Evolutionary conservation across 2,888 invertebrate genomes (phyloP).

Genomic region (Hirudinaria manillensis): DNA sequence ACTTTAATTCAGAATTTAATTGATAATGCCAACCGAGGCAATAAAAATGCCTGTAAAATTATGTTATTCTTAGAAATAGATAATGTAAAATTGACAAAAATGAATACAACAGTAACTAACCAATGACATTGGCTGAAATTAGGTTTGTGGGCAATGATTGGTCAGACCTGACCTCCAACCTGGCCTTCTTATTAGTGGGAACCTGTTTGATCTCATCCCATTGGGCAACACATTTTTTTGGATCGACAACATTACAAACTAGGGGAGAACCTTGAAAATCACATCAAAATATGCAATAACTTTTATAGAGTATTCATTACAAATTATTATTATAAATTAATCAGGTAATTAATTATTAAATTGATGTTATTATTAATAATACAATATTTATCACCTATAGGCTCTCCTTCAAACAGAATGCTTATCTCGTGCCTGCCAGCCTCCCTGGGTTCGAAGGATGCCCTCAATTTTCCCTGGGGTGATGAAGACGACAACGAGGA

Average conservation of each 20-base stretch:
- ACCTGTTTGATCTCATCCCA: conserved; percentile 7
- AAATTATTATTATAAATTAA: not conserved
- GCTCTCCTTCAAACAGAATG: not conserved
- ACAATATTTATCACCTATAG: not conserved
- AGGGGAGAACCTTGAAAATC: conserved; percentile 13
- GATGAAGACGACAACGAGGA: not conserved
- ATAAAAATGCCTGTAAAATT: not conserved
- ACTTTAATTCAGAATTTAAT: not conserved
- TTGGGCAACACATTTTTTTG: conserved; percentile 14
- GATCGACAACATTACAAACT: not conserved
- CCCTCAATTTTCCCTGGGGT: not conserved
- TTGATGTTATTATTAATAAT: not conserved
- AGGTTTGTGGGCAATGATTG: not conserved
- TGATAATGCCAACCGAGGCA: too few relatives aligned
- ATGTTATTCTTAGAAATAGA: not conserved
- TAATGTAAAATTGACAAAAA: not conserved
- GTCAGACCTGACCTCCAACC: not conserved
- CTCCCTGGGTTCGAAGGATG: conserved; percentile 12
- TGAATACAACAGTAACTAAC: conserved; percentile 2
- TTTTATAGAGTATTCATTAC: not conserved
- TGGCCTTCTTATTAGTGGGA: conserved; percentile 5
- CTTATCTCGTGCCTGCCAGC: not conserved
- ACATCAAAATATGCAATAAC: not conserved
- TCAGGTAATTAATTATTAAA: not conserved
- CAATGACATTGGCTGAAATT: conserved; percentile 14